A percentile compares a stretch with the other conserved stretches of the same genome.
Conservation (phyloP, 2,888 invertebrate genomes). For the Troides aeacus region DNA sequence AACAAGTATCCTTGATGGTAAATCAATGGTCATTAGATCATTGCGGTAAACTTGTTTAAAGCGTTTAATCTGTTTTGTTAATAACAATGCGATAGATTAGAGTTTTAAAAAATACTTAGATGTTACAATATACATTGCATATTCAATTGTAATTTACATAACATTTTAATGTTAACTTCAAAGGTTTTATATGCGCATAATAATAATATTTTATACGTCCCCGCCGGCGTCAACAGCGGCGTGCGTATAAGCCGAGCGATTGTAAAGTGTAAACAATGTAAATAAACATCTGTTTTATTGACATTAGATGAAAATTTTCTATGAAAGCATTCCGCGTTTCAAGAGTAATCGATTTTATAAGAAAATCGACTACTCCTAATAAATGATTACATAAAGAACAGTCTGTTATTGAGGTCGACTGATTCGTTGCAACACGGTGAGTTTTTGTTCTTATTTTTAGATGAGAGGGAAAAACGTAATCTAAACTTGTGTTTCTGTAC, state of each 20-base stretch:
- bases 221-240: neutral
- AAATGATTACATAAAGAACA: constrained; percentile 38
- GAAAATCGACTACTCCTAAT: neutral
- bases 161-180: neutral
- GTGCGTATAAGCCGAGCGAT: constrained; percentile 24
- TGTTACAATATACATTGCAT: neutral
- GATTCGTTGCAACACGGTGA: constrained; percentile 65
- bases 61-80: constrained; percentile 43
- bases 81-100: constrained; percentile 25
- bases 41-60: constrained; percentile 61
- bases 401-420: constrained; percentile 44
- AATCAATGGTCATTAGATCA: constrained; percentile 72
- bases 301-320: constrained; percentile 36
- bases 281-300: constrained; percentile 50
- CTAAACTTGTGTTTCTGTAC: constrained; percentile 44
- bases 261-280: constrained; percentile 41
- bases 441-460: constrained; percentile 47
- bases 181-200: constrained; percentile 25
- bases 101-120: neutral
- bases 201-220: constrained; percentile 10
- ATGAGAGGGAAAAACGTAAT: constrained; percentile 28
- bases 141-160: neutral
- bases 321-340: constrained; percentile 25
- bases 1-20: constrained; percentile 50
- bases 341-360: neutral